These are phyloP conservation scores for Ommatoiulus sabulosus DNA, from an alignment of 2,888 invertebrate species.

Conservation along the genomic window DNA sequence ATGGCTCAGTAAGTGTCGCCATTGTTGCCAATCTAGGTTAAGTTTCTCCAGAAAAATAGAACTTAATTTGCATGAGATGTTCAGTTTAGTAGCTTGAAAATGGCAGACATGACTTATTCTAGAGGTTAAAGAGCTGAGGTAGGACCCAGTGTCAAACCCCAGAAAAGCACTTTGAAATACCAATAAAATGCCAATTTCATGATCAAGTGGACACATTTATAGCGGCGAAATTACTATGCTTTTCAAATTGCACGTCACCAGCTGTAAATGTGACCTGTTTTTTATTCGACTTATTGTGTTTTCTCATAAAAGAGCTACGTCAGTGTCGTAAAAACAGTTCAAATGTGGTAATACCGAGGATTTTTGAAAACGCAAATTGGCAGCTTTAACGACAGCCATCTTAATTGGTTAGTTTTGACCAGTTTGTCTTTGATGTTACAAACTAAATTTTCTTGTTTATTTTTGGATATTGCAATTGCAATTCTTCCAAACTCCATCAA, in stretches of 20 bases:
- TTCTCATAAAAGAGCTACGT: neutral
- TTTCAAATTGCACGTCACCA: neutral
- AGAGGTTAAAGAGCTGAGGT: no score
- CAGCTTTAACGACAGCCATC: neutral
- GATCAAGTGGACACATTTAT: slow-evolving; percentile 22
- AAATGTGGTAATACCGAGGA: neutral
- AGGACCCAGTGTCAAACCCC: neutral
- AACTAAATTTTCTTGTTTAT: neutral
- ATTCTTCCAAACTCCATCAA: no score
- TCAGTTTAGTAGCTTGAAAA: neutral
- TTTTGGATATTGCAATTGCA: no score
- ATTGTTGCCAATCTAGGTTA: slow-evolving; percentile 35
- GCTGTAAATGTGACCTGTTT: neutral
- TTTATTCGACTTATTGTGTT: neutral
- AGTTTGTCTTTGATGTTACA: neutral
- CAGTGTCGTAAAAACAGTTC: neutral
- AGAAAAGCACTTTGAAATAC: neutral
- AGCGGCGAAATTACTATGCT: neutral
- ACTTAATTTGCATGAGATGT: neutral
- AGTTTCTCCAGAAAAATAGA: neutral
- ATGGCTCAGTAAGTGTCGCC: neutral
- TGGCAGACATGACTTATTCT: neutral
- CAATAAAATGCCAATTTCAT: neutral
- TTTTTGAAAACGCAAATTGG: neutral
- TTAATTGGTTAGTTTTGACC: neutral